A percentile compares a stretch with the other conserved stretches of the same genome.
These are phyloP conservation scores for Philaethria dido DNA, from an alignment of 2,888 invertebrate genomes.

Conservation along the genomic window DNA sequence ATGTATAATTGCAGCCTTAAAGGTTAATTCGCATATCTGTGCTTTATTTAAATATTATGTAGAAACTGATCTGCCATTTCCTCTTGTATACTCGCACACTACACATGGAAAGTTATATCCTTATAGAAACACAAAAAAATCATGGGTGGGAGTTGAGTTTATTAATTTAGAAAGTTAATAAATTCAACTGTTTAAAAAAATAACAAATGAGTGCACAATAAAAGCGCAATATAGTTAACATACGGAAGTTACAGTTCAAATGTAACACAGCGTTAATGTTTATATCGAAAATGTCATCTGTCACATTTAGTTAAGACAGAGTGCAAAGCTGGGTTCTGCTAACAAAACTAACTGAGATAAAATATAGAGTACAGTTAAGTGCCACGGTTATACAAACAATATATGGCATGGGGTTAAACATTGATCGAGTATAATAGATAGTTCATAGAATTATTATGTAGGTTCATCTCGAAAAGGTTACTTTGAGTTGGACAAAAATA, in stretches of 20 bases:
- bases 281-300: not conserved
- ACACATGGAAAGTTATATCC: no score
- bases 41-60: no score
- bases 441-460: not conserved
- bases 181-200: no score
- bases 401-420: not conserved
- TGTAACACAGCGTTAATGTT: not conserved
- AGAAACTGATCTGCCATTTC: no score
- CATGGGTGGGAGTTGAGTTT: no score
- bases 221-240: not conserved
- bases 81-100: no score
- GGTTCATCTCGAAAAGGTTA: not conserved
- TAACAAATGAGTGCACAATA: no score
- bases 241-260: not conserved
- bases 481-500: not conserved
- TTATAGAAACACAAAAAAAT: no score
- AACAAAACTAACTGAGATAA: not conserved
- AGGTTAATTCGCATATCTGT: no score
- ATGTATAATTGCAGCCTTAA: no score
- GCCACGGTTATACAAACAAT: not conserved
- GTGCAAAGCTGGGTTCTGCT: not conserved
- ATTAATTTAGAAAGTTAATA: no score
- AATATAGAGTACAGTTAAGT: not conserved
- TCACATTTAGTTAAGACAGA: conserved; percentile 3
- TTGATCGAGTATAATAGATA: no score